Evolutionary conservation across 92 coral and sea anemone genomes (phyloP).

Genomic region (Epizoanthus illoricatus): DNA sequence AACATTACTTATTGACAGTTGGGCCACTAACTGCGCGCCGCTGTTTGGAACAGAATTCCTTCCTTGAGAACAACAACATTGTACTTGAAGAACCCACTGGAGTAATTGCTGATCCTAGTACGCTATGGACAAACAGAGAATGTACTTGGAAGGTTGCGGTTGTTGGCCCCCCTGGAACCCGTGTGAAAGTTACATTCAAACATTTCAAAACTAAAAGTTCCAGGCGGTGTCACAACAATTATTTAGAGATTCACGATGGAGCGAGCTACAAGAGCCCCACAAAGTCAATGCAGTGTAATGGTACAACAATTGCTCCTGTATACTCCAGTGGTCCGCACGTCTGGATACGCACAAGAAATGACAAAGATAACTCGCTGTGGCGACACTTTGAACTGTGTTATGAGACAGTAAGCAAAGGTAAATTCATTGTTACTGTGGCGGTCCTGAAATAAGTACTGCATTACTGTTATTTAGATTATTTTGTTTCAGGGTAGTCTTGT

Average conservation of each 20-base stretch:
- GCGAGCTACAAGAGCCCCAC: conserved; percentile 19
- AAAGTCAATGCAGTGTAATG: neutral
- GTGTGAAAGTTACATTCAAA: conserved; percentile 9
- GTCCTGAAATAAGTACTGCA: neutral
- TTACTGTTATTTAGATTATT: no score
- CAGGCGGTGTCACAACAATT: conserved; percentile 7
- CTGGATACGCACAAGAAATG: conserved; percentile 38
- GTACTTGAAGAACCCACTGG: conserved; percentile 22
- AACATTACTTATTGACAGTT: neutral
- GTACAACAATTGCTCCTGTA: conserved; percentile 23
- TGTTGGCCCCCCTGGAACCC: neutral
- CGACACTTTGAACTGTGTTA: conserved; percentile 24
- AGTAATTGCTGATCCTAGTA: neutral
- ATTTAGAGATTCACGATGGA: conserved; percentile 38
- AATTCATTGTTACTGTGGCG: neutral
- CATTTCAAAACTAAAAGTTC: neutral
- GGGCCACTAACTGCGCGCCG: neutral
- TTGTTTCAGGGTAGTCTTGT: no score
- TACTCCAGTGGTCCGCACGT: conserved; percentile 9
- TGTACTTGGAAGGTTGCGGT: conserved; percentile 31
- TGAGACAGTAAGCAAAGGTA: conserved; percentile 25
- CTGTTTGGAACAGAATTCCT: conserved; percentile 30
- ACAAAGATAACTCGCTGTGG: conserved; percentile 22
- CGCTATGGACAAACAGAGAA: neutral
- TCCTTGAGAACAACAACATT: conserved; percentile 34